Evolutionary conservation across 2,113 vertebrate species (phyloP).

Genomic region (Burhinus oedicnemus): DNA sequence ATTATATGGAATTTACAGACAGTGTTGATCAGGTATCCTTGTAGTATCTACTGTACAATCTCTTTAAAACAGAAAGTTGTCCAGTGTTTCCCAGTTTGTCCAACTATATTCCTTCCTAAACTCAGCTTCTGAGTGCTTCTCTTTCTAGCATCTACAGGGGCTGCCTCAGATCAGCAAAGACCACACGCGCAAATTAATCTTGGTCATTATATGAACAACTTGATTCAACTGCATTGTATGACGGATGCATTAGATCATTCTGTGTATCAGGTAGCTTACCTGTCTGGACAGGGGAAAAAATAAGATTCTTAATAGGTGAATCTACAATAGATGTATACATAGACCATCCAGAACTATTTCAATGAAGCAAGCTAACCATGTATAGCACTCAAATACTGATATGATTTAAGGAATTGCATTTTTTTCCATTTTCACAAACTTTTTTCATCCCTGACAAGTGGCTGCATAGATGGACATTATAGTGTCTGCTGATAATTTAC

Average conservation of each 20-base stretch:
- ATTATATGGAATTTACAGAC: not conserved
- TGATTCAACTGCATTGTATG: not conserved
- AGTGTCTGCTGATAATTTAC: not conserved
- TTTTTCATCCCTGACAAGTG: not conserved
- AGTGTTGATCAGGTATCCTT: not conserved
- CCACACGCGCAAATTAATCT: not conserved
- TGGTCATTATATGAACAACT: not conserved
- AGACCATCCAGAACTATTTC: not conserved
- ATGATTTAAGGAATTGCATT: not conserved
- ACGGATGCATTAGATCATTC: not conserved
- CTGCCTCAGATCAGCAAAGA: not conserved
- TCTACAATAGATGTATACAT: not conserved
- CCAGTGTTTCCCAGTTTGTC: not conserved
- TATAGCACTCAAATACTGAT: not conserved
- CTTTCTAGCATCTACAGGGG: not conserved
- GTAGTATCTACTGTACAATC: not conserved
- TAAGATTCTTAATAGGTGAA: not conserved
- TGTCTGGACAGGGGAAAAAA: not conserved
- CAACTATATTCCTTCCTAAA: not conserved
- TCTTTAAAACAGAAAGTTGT: not conserved
- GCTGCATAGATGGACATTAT: not conserved
- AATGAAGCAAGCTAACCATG: not conserved
- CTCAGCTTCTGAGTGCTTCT: not conserved
- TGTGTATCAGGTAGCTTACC: not conserved
- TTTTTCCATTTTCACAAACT: not conserved